Base-by-base conservation (phyloP, 2,113 vertebrate genomes). In the Strix aluco region DNA sequence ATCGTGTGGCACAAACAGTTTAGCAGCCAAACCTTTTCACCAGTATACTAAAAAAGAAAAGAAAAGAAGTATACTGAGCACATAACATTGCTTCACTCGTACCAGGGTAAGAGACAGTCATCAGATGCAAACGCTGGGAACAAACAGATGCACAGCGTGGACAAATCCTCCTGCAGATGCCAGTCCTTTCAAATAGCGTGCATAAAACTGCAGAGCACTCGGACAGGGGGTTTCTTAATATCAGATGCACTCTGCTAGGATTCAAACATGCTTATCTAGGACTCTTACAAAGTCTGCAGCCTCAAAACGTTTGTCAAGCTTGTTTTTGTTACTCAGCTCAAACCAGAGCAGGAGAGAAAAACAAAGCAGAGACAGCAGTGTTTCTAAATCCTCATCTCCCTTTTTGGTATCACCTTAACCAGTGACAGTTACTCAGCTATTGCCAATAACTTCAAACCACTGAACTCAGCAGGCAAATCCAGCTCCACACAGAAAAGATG, bases 241-340 rank as follows among this genome's bases (percentile, higher is more conserved):
- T 59, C 38, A 91, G 79, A 91, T 54, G 46, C 42, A 13, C 87
- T 90, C 84, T 81, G 86, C 89, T 77, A 58, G 66, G 75, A 88
- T 66, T 71, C 84, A 92, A 47, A 89, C 49, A 27, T 1, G n/a
- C 79, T 77, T 93, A 95, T 86, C 89, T 88, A 80, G 74, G 82
- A 90, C 91, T 95, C 49, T 89, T 26, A 69, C 44, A 34, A 86
- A 92, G 62, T 29, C 84, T 62, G 88, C 72, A 88, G 89, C 93
- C 71, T 95, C 81, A 90, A 96, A 96, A 92, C 5, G n/a, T 78
- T 90, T 81, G 79, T 92, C 93, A 94, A 80, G 54, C 30, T 86
- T 92, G 72, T 62, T 95, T 96, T 86, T 81, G 65, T 91, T 61
- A 49, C 52, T 15, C 4, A 58, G 81, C 51, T 97, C 86, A 72